Evolutionary conservation across 2,888 invertebrate species (phyloP).

Genomic region (Unio delphinus): DNA sequence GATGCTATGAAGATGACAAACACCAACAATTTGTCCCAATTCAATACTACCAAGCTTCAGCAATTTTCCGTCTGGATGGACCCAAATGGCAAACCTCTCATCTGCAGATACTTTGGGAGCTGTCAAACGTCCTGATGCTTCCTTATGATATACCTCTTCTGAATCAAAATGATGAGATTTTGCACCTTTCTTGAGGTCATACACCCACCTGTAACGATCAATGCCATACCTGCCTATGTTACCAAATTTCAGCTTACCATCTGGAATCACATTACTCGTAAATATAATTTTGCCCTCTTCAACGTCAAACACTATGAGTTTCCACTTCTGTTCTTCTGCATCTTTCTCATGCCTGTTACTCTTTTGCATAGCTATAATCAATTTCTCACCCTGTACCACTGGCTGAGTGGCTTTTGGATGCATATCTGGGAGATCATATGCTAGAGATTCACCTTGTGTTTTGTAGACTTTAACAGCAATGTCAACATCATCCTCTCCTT

Average conservation of each 20-base stretch:
- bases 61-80: slow-evolving; percentile 23
- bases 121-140: slow-evolving; percentile 14
- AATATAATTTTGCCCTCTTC: slow-evolving; percentile 23
- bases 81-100: slow-evolving; percentile 41
- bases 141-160: slow-evolving; percentile 22
- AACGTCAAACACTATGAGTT: slow-evolving; percentile 27
- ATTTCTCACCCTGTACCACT: slow-evolving; percentile 13
- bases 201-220: slow-evolving; percentile 30
- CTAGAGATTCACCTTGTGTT: too few species aligned
- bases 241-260: slow-evolving; percentile 16
- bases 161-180: slow-evolving; percentile 38
- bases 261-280: slow-evolving; percentile 16
- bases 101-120: slow-evolving; percentile 35
- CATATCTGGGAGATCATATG: slow-evolving; percentile 5
- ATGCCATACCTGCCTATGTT: slow-evolving; percentile 38
- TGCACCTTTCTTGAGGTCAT: slow-evolving; percentile 34
- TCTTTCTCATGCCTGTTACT: slow-evolving; percentile 6
- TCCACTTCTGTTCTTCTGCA: slow-evolving; percentile 25
- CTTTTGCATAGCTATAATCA: too few species aligned
- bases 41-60: slow-evolving; percentile 36
- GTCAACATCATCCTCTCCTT: too few species aligned
- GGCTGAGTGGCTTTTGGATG: slow-evolving; percentile 27
- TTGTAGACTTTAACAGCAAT: too few species aligned
- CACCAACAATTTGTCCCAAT: slow-evolving; percentile 23
- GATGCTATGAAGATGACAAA: slow-evolving; percentile 44